Evolutionary conservation across 2,888 invertebrate genomes (phyloP), one percentile per base, ranked within the genome.

Genomic region (Himalopsyche tibetana): DNA sequence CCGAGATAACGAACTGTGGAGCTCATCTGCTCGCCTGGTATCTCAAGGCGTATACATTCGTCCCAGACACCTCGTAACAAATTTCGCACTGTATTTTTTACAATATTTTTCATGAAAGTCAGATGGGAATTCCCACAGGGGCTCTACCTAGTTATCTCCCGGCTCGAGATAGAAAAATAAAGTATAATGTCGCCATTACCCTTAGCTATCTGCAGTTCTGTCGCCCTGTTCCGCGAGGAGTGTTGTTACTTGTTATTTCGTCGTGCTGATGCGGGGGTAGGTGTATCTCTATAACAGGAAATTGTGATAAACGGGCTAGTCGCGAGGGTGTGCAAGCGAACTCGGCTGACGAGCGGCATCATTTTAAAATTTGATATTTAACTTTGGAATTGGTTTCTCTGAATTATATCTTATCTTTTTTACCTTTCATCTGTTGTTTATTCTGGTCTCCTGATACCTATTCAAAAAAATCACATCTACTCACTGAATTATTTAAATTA

Each of bases 171-270:
- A 88, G 88, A 87, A 88, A 88, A 87, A 88, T 88, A 88, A 88
- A 87, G 88, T 87, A 87, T 88, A 88, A 88, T 88, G 88, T 88
- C 87, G 83, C 88, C 88, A 87, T 88, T 87, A 87, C 85, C 86
- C 87, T 84, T 81, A 85, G 85, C 87, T 84, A 86, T 87, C 87
- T 85, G 69, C 85, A 83, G 86, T 69, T 81, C 56, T 81, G 87
- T 86, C 82, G 84, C 84, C 84, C 84, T 80, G 84, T 82, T 82
- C 82, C 80, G 82, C 82, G 83, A 17, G 79, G 83, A 63, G 81
- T 80, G 55, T 45, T 63, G 85, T 82, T 79, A 85, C 85, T 85
- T 80, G 85, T 85, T 85, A 85, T 82, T 83, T 83, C 80, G 56
- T 79, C 69, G 42, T 55, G 38, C 74, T 81, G 83, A 55, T 79